Evolutionary conservation across 2,797 vertebrate genomes (phyloP), one percentile per base, ranked within the genome.

Genomic region (Macrochelys suwanniensis): DNA sequence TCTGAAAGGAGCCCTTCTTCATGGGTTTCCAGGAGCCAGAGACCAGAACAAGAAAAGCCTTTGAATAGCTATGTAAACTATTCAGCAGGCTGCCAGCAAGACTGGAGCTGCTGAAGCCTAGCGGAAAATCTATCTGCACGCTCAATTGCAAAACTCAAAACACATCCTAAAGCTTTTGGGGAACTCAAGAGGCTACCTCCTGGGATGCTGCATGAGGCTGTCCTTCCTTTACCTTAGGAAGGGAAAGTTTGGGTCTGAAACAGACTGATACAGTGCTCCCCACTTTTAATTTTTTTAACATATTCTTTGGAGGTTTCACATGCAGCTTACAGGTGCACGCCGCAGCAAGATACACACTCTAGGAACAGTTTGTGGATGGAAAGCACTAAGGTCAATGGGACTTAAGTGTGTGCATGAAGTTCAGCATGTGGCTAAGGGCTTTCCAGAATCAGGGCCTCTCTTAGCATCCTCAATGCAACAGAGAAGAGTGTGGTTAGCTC

Each of bases 1-100:
- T 0, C 77, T 96, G 96, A 97, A 96, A 95, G 96, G 95, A 94
- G 84, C 91, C 97, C 96, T 96, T 97, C 94, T 96, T 92, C 7
- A 1, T 54, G 80, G 85, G 68, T 87, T 93, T 76, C 91, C 89
- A 45, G 92, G 95, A 95, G 96, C 93, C 84, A 26, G 56, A 80
- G 68, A 23, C 1, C 47, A 11, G 95, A 96, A 97, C 96, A 97
- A 97, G 92, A 92, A 89, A 85, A 88, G 91, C 93, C 89, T 97
- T 97, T 96, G 96, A 97, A 93, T 10, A 51, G 85, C 16, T 26
- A 80, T 80, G 87, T 2, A 26, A 94, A 86, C n/a, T 56, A 84
- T 89, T 92, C 8, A 94, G 97, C 91, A 5, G 17, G 85, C 61
- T 45, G 95, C 94, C 94, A 96, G 87, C 74, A 56, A 65, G 81